A percentile compares a stretch with the other conserved stretches of the same genome.
Evolutionary conservation across 2,797 vertebrate genomes (phyloP).

Genomic region (Lagocephalus sceleratus): DNA sequence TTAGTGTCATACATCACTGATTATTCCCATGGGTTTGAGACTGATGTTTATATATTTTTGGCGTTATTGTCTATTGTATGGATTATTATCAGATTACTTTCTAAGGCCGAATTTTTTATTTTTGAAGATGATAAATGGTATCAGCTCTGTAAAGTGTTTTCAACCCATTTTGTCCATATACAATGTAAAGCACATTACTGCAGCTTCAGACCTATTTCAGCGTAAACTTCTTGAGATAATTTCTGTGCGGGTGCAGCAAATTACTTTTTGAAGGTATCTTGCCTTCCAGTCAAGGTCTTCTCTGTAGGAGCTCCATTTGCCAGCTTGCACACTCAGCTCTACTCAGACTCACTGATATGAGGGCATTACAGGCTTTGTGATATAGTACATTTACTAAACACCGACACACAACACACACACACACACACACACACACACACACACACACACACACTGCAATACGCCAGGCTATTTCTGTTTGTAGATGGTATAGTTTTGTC

Average conservation of each 20-base stretch:
- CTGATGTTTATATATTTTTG: conserved; percentile 10
- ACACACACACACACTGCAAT: no score
- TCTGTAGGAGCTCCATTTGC: conserved; percentile 45
- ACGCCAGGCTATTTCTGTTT: not conserved
- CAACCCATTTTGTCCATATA: conserved; percentile 13
- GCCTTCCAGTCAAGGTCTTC: conserved; percentile 63
- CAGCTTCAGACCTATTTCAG: conserved; percentile 37
- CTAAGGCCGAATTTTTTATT: not conserved
- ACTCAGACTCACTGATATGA: conserved; percentile 27
- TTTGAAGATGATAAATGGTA: conserved; percentile 24
- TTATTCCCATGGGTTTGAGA: not conserved
- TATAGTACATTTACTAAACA: conserved; percentile 10
- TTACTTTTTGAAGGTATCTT: conserved; percentile 42
- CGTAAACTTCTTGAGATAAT: conserved; percentile 46
- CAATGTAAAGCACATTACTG: conserved; percentile 35
- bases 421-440: no score
- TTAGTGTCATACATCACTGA: conserved; percentile 3
- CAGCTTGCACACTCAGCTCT: conserved; percentile 46
- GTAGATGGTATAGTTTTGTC: not conserved
- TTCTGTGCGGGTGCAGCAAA: conserved; percentile 54
- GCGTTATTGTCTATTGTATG: conserved; percentile 7
- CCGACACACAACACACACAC: no score
- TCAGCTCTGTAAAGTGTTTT: conserved; percentile 11
- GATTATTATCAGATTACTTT: conserved; percentile 14
- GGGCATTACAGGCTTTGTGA: conserved; percentile 18